These are phyloP conservation scores for Armadillidium nasatum DNA, from an alignment of 1,140 invertebrate genomes.

Conservation along the genomic window DNA sequence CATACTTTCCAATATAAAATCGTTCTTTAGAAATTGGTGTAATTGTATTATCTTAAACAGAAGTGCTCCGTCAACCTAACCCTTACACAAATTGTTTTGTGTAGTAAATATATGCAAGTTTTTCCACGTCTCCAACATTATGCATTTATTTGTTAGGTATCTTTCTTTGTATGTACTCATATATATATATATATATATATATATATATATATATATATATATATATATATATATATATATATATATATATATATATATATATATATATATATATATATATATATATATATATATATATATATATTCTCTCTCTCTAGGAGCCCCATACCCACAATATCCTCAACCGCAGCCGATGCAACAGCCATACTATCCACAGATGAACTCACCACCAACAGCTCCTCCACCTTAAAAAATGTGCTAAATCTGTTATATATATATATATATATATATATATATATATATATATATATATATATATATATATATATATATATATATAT, in stretches of 20 bases:
- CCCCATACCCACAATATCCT: not conserved
- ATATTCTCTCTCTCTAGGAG: not conserved
- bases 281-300: slow-evolving; percentile 11
- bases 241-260: not conserved
- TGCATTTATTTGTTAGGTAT: no score
- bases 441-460: slow-evolving; percentile 15
- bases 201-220: no score
- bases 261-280: slow-evolving; percentile 15
- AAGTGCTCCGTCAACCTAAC: no score
- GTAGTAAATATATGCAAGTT: no score
- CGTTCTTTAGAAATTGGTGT: no score
- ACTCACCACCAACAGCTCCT: not conserved
- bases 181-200: no score
- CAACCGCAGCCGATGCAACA: not conserved
- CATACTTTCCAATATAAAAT: no score
- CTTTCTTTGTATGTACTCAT: no score
- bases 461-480: slow-evolving; percentile 15
- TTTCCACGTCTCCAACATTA: no score
- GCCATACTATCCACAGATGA: not conserved
- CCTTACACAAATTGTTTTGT: no score
- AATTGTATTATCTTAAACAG: no score
- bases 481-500: slow-evolving; percentile 16
- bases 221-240: no score
- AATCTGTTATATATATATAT: not conserved
- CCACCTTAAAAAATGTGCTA: not conserved